Evolutionary conservation across 2,113 vertebrate species (phyloP), one percentile per base, ranked within the genome.

Genomic region (Ammodytes dubius): DNA sequence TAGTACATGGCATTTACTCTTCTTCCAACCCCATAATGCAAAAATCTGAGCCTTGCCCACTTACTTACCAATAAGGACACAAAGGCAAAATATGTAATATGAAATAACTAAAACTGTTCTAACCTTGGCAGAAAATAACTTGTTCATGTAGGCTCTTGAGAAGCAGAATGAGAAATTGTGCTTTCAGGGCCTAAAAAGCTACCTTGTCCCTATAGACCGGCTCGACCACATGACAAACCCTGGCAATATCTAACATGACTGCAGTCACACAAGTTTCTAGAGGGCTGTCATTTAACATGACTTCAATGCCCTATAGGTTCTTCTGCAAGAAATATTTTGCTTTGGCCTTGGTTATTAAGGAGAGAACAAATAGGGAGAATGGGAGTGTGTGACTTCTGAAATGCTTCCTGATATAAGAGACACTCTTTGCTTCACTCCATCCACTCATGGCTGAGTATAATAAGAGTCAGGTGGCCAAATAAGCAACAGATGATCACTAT

Each of bases 401-500:
- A 65, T 59, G 39, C 57, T 76, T 45, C 76, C 40, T 67, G 17
- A 64, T 58, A 7, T 7, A 5, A 81, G 53, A 83, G 43, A 82
- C 49, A 15, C 57, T 73, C 67, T 46, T 4, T 70, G 35, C 19
- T 35, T 50, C 2, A 0, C 53, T 82, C 68, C 61, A 45, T 82
- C 53, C 72, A 11, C 78, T 86, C 67, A 75, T 71, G 77, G 52
- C 43, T 66, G 47, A 69, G 75, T 12, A 63, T 64, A 89, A 83
- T 54, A 75, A 57, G 82, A 84, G 75, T 85, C 86, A 82, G 87
- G 82, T 82, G 87, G 80, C 78, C 66, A 77, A 77, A 84, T 84
- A 59, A 82, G 65, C 69, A 81, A 85, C 86, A 92, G 87, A 86
- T 85, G 64, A 92, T 87, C 65, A 43, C 58, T 87, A 77, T 89